Percentiles rank a stretch among this genome's conserved stretches.
Conservation (phyloP, 2,888 invertebrate species). For the Leptinotarsa peninsularis region DNA sequence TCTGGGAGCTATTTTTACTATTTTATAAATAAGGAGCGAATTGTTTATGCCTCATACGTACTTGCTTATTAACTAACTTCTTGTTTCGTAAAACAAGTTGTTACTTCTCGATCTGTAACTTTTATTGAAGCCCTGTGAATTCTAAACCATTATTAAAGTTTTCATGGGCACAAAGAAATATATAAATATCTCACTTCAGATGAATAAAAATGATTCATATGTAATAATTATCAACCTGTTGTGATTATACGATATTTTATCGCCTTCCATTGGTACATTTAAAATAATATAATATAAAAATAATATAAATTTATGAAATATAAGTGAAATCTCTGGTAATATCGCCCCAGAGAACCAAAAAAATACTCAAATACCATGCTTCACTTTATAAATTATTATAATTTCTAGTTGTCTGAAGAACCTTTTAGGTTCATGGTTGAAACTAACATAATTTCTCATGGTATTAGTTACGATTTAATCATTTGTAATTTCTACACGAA, state of each 20-base stretch:
- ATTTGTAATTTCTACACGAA: conserved; percentile 20
- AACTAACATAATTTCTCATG: conserved; percentile 11
- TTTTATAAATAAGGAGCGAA: no score
- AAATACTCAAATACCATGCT: conserved; percentile 23
- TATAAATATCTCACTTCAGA: not conserved
- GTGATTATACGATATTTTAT: not conserved
- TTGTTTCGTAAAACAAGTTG: no score
- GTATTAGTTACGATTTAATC: conserved; percentile 24
- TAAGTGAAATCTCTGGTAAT: not conserved
- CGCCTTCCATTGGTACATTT: not conserved
- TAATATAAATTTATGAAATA: not conserved
- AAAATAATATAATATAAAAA: not conserved
- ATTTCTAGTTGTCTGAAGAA: conserved; percentile 21
- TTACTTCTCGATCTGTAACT: no score
- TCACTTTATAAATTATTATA: conserved; percentile 17
- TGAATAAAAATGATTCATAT: not conserved
- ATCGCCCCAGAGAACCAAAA: not conserved
- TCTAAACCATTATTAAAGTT: not conserved
- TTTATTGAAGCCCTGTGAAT: not conserved
- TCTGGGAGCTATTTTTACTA: no score
- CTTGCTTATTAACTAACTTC: no score
- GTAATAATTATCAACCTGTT: not conserved
- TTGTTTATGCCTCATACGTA: no score
- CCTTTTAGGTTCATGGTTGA: conserved; percentile 21
- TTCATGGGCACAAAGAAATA: no score